phyloP scores from a whole-genome alignment of 2,113 vertebrate genomes.

The Origma solitaria region DNA sequence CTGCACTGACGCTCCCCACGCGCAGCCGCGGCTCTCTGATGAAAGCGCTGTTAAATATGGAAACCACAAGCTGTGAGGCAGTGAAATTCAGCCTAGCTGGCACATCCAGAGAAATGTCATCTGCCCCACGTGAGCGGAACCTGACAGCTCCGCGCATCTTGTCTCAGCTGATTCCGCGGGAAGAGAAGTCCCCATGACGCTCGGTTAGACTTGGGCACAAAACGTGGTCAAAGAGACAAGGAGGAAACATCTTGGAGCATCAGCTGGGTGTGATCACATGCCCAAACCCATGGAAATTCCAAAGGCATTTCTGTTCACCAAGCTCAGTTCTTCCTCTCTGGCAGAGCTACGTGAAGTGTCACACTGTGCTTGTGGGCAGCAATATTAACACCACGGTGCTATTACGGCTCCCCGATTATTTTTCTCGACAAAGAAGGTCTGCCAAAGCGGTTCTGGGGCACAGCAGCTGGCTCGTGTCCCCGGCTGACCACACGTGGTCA shows the following conservation, averaged over 20 bases:
- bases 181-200: not conserved
- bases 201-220: not conserved
- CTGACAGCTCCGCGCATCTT: not conserved
- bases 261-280: not conserved
- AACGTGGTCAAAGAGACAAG: not conserved
- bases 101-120: not conserved
- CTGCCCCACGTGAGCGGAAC: not conserved
- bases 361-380: not conserved
- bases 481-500: not conserved
- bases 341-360: not conserved
- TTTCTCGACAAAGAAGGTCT: not conserved
- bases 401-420: not conserved
- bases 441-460: not conserved
- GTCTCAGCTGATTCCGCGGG: not conserved
- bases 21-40: not conserved
- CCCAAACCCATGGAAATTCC: not conserved
- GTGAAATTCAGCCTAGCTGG: not conserved
- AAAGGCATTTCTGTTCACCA: not conserved
- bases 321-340: not conserved
- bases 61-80: slow-evolving; percentile 18
- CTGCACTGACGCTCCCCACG: not conserved
- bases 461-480: not conserved
- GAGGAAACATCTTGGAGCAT: not conserved
- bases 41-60: not conserved
- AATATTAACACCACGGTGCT: not conserved